Base-by-base conservation (phyloP, 2,888 invertebrate species). In the Ophioninae sp. region DNA sequence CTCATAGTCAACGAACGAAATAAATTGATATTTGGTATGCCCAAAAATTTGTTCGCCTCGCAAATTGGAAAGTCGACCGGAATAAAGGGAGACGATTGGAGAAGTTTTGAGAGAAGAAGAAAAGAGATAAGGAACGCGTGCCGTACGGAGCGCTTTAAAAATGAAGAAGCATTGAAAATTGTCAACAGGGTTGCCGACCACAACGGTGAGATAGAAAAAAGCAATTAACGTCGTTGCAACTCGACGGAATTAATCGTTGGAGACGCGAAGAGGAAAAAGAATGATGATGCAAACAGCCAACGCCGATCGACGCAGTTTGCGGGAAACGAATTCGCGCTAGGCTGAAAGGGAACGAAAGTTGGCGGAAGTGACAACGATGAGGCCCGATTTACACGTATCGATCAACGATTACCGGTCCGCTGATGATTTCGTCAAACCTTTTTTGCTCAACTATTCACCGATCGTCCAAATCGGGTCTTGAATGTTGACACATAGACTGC, bases 401-500 rank as follows among this genome's bases (percentile, higher is more conserved):
- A 51, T 51, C 51, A 51, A 9, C 44, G 30, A 30, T 13, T 17
- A 51, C 17, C 6, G 17, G 13, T 17, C 6, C 51, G 51, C 51
- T 17, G 5, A 17, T 51, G 51, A 17, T 51, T 51, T 51, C 51
- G 51, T 10, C 51, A 6, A 41, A 41, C 41, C 13, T 51, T 10
- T 51, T 51, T 51, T 17, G 13, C 17, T 10, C 17, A 13, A 17
- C 10, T 51, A 10, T 13, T 17, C 17, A 51, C 51, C 51, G 51
- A 17, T 51, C 13, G 6, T 13, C 13, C 17, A 5, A 17, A 13
- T 3, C 51, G 51, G 51, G 51, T 17, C 51, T 13, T 13, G 13
- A 51, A 17, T 6, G 63, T 84, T 65, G 74, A 61, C 75, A 63
- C 85, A 83, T 79, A 65, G 74, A 76, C 81, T 71, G 65, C 75